These are phyloP conservation scores for Napeogenes sylphis DNA, from an alignment of 2,888 invertebrate species.

Conservation along the genomic window DNA sequence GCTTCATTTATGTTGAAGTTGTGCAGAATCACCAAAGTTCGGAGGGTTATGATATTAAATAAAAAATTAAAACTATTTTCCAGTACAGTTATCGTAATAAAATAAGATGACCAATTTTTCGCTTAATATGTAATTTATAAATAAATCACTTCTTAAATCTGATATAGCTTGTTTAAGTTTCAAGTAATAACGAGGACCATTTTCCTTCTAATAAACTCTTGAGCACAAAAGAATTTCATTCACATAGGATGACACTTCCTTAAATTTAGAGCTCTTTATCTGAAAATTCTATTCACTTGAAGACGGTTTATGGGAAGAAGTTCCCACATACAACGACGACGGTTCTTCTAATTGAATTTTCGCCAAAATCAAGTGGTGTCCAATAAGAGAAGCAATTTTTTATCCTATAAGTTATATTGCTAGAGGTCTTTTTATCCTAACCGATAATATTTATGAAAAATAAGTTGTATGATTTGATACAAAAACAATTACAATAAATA, in stretches of 20 bases:
- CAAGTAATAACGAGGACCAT: slow-evolving; percentile 1
- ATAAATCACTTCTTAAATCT: not conserved
- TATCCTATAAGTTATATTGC: not conserved
- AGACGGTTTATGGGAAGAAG: slow-evolving; percentile 4
- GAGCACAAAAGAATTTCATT: slow-evolving; percentile 4
- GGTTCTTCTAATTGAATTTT: slow-evolving; percentile 1
- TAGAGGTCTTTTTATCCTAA: too few species aligned
- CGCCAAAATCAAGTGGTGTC: not conserved
- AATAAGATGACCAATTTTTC: too few species aligned
- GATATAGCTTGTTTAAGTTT: slow-evolving; percentile 2
- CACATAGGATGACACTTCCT: slow-evolving; percentile 5
- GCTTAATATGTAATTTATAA: not conserved
- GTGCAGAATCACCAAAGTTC: too few species aligned
- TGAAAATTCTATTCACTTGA: slow-evolving; percentile 6
- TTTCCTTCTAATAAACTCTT: not conserved
- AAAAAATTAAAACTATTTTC: too few species aligned
- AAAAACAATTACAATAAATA: too few species aligned
- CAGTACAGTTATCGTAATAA: too few species aligned
- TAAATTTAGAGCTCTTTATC: slow-evolving; percentile 7
- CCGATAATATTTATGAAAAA: not conserved
- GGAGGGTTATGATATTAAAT: too few species aligned
- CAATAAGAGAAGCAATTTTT: not conserved
- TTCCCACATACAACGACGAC: not conserved
- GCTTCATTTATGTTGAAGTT: too few species aligned
- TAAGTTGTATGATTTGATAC: too few species aligned